Conservation (phyloP, 2,113 vertebrate species). For the Mungos mungo region DNA sequence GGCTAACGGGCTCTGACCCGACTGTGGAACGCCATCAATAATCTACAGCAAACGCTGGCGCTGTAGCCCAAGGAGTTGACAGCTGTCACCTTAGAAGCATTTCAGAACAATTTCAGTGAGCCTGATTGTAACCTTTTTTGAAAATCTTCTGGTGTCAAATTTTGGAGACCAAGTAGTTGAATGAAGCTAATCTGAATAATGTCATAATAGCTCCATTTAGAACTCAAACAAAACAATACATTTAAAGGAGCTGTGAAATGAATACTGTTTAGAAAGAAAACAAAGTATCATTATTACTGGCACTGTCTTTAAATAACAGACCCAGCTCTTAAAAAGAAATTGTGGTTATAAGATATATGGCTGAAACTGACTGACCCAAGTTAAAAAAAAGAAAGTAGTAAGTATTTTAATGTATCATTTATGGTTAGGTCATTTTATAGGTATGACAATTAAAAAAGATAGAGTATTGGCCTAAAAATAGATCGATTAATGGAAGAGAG, state of each 20-base stretch:
- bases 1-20: conserved; percentile 60
- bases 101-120: conserved; percentile 22
- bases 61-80: background rate
- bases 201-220: conserved; percentile 44
- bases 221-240: conserved; percentile 15
- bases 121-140: background rate
- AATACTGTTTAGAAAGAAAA: conserved; percentile 35
- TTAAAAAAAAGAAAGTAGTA: background rate
- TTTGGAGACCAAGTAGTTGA: conserved; percentile 19
- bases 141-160: conserved; percentile 36
- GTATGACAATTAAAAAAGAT: conserved; percentile 35
- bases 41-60: conserved; percentile 2
- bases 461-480: background rate
- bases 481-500: background rate
- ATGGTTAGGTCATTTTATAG: conserved; percentile 10
- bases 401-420: conserved; percentile 46
- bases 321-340: conserved; percentile 9
- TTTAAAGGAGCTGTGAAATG: conserved; percentile 45
- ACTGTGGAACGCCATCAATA: background rate
- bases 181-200: conserved; percentile 50
- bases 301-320: conserved; percentile 45
- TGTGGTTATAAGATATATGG: background rate
- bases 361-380: background rate
- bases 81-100: conserved; percentile 48
- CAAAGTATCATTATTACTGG: conserved; percentile 9